Conservation (phyloP, 2,797 vertebrate genomes). For the Sebastes itinus region DNA sequence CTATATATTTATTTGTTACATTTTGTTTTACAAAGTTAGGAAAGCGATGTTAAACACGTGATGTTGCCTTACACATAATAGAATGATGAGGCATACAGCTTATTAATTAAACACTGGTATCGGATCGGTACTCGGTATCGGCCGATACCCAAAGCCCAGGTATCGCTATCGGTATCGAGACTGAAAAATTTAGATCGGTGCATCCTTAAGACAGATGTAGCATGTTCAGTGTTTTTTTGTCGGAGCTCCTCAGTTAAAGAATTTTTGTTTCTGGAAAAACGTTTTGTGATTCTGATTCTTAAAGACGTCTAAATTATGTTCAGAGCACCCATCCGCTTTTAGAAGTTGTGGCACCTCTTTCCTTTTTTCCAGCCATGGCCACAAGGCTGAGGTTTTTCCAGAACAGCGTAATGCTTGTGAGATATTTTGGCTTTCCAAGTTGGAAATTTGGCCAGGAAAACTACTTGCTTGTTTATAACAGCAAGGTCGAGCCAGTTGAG, state of each 20-base stretch:
- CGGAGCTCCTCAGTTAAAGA: not conserved
- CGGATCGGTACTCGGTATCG: too few species aligned
- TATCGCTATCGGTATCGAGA: too few species aligned
- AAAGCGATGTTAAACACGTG: too few species aligned
- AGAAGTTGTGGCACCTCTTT: not conserved
- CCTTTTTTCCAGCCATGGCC: not conserved
- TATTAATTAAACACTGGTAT: too few species aligned
- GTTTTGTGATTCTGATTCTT: not conserved
- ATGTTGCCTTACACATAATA: too few species aligned
- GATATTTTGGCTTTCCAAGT: not conserved
- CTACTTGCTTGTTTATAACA: not conserved
- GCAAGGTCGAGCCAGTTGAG: not conserved
- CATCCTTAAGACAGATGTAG: too few species aligned
- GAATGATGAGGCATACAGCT: too few species aligned
- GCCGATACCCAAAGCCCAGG: too few species aligned
- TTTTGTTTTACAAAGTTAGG: too few species aligned
- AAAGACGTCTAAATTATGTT: not conserved
- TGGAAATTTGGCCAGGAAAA: not conserved
- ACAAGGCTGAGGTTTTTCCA: not conserved
- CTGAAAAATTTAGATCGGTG: too few species aligned
- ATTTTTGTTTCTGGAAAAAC: not conserved
- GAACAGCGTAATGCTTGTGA: not conserved
- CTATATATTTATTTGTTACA: too few species aligned
- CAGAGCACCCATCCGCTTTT: not conserved
- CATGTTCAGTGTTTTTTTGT: not conserved